These are phyloP conservation scores for Abrostola tripartita DNA, from an alignment of 2,888 invertebrate genomes.

Conservation along the genomic window DNA sequence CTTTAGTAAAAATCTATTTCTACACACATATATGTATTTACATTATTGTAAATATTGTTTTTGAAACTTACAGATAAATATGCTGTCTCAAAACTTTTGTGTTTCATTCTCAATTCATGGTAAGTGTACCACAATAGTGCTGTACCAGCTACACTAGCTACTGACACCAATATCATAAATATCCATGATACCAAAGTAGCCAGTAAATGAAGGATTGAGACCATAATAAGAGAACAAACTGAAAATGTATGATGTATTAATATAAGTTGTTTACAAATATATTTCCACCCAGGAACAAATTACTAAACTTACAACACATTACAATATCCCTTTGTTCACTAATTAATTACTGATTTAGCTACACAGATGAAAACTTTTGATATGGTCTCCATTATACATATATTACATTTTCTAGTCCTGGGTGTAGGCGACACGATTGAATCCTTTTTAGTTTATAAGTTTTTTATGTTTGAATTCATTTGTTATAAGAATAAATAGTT, in stretches of 20 bases:
- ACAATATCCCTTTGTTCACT: no score
- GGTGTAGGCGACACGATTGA: no score
- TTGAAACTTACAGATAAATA: conserved; percentile 76
- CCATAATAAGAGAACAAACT: conserved; percentile 95
- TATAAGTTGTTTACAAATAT: not conserved
- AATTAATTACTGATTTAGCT: no score
- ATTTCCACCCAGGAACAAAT: not conserved
- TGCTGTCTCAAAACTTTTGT: conserved; percentile 71
- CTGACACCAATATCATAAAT: conserved; percentile 93
- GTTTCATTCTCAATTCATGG: conserved; percentile 91
- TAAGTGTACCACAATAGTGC: conserved; percentile 96
- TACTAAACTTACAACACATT: no score
- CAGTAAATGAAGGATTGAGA: conserved; percentile 94
- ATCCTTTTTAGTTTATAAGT: no score
- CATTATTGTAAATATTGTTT: conserved; percentile 35
- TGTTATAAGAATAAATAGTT: no score
- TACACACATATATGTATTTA: no score
- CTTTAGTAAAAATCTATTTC: no score
- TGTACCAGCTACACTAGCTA: conserved; percentile 93
- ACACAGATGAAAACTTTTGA: no score
- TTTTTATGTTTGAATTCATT: no score
- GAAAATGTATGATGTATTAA: conserved; percentile 64
- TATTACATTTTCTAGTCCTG: no score
- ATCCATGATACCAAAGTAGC: conserved; percentile 96
- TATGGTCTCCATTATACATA: no score